These are phyloP conservation scores for Chaenocephalus aceratus DNA, from an alignment of 2,113 vertebrate genomes.

Conservation along the genomic window DNA sequence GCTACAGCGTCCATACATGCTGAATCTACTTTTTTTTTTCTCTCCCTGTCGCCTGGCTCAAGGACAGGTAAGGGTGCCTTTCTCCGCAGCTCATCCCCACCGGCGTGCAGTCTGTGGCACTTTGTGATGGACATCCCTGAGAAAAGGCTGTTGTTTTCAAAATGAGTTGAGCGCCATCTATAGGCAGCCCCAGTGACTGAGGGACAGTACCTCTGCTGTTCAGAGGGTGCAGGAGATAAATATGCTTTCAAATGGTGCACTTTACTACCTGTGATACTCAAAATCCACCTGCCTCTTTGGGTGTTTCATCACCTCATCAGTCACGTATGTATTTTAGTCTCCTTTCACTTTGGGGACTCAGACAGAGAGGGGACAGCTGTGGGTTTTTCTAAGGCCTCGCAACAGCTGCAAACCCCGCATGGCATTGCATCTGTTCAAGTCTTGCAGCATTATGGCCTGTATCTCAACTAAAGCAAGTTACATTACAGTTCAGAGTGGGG, in stretches of 20 bases:
- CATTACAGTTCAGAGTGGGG: conserved; percentile 45
- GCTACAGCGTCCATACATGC: conserved; percentile 73
- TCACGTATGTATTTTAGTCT: conserved; percentile 53
- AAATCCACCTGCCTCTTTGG: conserved; percentile 41
- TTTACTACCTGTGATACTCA: conserved; percentile 47
- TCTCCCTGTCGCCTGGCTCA: conserved; percentile 67
- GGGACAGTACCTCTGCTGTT: neutral
- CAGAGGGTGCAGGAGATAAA: neutral
- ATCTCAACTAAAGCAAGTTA: conserved; percentile 46
- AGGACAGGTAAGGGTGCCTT: conserved; percentile 82
- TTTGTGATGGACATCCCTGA: conserved; percentile 68
- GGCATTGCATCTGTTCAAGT: conserved; percentile 70
- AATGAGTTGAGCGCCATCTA: conserved; percentile 79
- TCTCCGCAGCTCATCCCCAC: conserved; percentile 71
- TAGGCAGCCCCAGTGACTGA: conserved; percentile 38
- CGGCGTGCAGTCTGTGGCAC: conserved; percentile 60
- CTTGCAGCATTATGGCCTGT: conserved; percentile 31
- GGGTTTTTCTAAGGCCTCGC: conserved; percentile 55
- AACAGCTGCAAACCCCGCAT: conserved; percentile 77
- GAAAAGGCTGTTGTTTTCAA: conserved; percentile 31
- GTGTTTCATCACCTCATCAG: conserved; percentile 62
- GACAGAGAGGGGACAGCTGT: conserved; percentile 70
- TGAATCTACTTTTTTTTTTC: conserved; percentile 77
- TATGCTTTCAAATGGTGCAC: neutral
- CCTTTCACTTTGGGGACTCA: conserved; percentile 43